Percentiles rank a stretch among this genome's conserved stretches.
Conservation (phyloP, 2,888 invertebrate species). For the Antheraea yamamai region DNA sequence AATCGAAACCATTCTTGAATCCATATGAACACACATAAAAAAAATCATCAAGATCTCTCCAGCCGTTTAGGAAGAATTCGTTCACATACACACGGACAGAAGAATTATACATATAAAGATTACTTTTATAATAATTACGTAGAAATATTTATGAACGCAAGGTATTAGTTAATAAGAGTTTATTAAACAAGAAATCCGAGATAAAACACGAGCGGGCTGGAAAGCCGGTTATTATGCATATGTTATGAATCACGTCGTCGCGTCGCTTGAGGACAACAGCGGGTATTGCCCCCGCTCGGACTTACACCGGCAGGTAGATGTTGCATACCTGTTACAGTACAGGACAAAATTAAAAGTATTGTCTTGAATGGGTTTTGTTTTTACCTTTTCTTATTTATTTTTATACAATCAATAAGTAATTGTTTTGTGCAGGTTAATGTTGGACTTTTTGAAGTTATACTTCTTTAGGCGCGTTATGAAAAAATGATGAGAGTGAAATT, state of each 20-base stretch:
- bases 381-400: neutral
- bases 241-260: constrained; percentile 32
- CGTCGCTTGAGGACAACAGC: constrained; percentile 28
- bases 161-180: neutral
- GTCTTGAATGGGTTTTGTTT: neutral
- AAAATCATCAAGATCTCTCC: no score
- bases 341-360: constrained; percentile 16
- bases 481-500: no score
- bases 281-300: constrained; percentile 50
- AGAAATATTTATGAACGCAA: neutral
- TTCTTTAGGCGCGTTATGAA: no score
- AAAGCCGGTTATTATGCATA: constrained; percentile 26
- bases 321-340: constrained; percentile 36
- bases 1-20: no score
- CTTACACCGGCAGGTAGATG: constrained; percentile 42
- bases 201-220: neutral
- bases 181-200: constrained; percentile 8
- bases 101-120: neutral
- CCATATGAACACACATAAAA: no score
- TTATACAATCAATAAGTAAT: neutral
- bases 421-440: no score
- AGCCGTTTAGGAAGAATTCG: no score
- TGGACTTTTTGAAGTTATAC: no score
- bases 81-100: no score
- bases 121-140: neutral